Percentiles rank a stretch among this genome's conserved stretches.
phyloP scores from a whole-genome alignment of 2,888 invertebrate genomes.

The Oxyscelio sp. region DNA sequence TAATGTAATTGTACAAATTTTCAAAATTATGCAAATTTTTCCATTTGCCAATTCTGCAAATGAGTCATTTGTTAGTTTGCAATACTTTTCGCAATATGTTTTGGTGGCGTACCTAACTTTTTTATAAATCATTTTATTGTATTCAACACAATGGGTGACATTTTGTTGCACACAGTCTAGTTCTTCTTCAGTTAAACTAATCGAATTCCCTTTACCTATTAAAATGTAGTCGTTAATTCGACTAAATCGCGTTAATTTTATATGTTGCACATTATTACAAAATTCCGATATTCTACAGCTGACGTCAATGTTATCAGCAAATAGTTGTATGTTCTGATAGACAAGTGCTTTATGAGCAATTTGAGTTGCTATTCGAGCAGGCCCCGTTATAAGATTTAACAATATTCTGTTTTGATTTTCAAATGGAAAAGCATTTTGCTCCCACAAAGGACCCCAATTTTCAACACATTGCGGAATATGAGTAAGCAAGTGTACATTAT shows the following conservation, averaged over 20 bases:
- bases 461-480: too few relatives aligned
- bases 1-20: slow-evolving; percentile 7
- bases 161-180: background rate
- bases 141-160: background rate
- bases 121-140: background rate
- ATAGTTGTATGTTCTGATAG: background rate
- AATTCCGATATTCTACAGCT: background rate
- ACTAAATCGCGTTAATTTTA: background rate
- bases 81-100: slow-evolving; percentile 5
- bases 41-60: background rate
- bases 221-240: background rate
- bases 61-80: slow-evolving; percentile 21
- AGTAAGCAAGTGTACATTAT: too few relatives aligned
- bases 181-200: slow-evolving; percentile 5
- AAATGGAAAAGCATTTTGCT: too few relatives aligned
- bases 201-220: background rate
- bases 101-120: background rate
- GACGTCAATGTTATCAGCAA: background rate
- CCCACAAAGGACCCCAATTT: too few relatives aligned
- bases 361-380: slow-evolving; percentile 19
- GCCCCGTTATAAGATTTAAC: too few relatives aligned
- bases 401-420: too few relatives aligned
- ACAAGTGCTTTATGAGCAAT: too few relatives aligned
- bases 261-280: background rate
- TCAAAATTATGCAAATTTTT: background rate